phyloP scores from a whole-genome alignment of 2,797 vertebrate species.

The Lagorchestes hirsutus region DNA sequence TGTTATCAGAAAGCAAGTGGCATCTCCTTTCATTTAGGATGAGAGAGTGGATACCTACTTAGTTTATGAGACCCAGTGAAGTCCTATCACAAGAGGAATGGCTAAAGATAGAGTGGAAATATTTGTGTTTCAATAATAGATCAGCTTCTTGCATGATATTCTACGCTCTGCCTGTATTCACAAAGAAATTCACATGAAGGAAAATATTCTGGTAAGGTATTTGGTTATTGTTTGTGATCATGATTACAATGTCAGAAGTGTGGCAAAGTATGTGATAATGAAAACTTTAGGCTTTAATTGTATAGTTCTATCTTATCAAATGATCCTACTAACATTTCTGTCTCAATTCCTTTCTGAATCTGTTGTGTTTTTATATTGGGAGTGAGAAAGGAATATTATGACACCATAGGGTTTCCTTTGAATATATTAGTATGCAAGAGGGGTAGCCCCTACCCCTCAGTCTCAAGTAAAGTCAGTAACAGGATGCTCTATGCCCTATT shows the following conservation, averaged over 20 bases:
- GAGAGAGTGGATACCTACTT: not conserved
- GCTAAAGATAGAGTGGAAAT: not conserved
- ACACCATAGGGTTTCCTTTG: not conserved
- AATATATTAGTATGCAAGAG: not conserved
- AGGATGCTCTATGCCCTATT: not conserved
- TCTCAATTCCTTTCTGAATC: conserved; percentile 36
- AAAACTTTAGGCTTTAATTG: not conserved
- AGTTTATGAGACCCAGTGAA: not conserved
- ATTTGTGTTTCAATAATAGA: conserved; percentile 1
- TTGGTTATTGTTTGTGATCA: conserved; percentile 26
- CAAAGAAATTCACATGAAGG: not conserved
- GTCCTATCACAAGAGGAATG: not conserved
- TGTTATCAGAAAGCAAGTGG: not conserved
- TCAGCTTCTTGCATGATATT: not conserved
- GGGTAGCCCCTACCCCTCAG: not conserved
- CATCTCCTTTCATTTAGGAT: not conserved
- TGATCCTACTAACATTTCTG: conserved; percentile 30
- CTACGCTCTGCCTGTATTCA: not conserved
- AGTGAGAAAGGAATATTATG: not conserved
- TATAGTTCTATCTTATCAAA: not conserved
- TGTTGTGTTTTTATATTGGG: not conserved
- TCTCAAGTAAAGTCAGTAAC: not conserved
- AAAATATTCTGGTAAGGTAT: not conserved
- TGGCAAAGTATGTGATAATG: conserved; percentile 15
- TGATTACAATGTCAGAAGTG: conserved; percentile 35